These are phyloP conservation scores for Bombus balteatus DNA, from an alignment of 1,140 invertebrate genomes.

Conservation along the genomic window DNA sequence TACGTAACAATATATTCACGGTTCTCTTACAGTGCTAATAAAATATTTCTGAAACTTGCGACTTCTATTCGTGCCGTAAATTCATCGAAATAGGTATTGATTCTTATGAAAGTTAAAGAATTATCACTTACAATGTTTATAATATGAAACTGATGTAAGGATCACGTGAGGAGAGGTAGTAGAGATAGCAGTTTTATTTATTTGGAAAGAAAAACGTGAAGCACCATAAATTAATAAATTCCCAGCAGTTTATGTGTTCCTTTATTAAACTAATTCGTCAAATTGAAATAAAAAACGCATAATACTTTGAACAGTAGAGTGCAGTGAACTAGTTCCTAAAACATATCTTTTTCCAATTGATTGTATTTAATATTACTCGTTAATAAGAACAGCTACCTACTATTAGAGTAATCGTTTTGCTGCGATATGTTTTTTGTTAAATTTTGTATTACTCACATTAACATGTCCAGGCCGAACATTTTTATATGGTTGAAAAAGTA, in stretches of 20 bases:
- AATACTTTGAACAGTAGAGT: neutral
- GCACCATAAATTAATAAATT: too few relatives aligned
- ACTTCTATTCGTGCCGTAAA: neutral
- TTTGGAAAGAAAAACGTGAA: too few relatives aligned
- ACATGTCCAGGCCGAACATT: slow-evolving; percentile 85
- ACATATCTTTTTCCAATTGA: neutral
- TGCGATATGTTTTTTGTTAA: neutral
- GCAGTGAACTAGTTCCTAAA: neutral
- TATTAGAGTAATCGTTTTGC: neutral
- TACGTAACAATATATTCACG: neutral
- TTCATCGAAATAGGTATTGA: neutral
- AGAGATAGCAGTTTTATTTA: too few relatives aligned
- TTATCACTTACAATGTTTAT: too few relatives aligned
- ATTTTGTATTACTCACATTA: slow-evolving; percentile 71
- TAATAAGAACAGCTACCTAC: neutral
- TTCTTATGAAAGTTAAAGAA: too few relatives aligned
- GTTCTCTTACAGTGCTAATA: neutral
- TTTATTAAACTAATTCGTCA: too few relatives aligned
- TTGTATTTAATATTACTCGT: neutral
- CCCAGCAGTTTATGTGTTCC: too few relatives aligned
- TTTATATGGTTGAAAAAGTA: slow-evolving; percentile 90
- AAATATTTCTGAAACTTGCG: neutral
- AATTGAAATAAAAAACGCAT: neutral
- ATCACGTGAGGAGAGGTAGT: too few relatives aligned
- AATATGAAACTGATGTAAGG: too few relatives aligned